A percentile compares a stretch with the other conserved stretches of the same genome.
Conservation (phyloP, 2,797 vertebrate species). For the Eulemur coronatus region DNA sequence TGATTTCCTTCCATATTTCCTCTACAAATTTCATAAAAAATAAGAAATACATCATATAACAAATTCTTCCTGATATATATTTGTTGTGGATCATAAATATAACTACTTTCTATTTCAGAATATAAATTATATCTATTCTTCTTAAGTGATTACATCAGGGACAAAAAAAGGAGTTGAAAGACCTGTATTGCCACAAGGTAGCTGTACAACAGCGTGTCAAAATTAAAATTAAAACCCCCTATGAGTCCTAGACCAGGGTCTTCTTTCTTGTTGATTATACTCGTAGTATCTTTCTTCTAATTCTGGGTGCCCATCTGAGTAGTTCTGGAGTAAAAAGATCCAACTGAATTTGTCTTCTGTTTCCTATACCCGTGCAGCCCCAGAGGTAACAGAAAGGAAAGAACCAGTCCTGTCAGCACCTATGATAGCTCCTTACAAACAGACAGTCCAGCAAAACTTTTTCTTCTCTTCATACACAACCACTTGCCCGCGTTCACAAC, state of each 20-base stretch:
- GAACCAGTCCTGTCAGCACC: neutral
- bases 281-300: slow-evolving; percentile 13
- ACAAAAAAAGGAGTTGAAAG: neutral
- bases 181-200: neutral
- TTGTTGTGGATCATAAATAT: neutral
- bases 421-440: neutral
- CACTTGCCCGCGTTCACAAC: neutral
- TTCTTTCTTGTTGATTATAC: neutral
- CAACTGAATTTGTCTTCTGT: neutral
- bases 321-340: neutral
- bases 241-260: neutral
- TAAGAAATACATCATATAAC: neutral
- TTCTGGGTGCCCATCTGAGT: neutral
- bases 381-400: neutral
- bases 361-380: neutral
- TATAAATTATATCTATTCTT: neutral
- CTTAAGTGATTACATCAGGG: neutral
- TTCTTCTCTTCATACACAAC: neutral
- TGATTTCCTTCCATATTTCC: neutral
- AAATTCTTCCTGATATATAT: neutral
- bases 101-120: neutral
- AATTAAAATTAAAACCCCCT: slow-evolving; percentile 22
- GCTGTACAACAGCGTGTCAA: neutral
- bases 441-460: neutral
- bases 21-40: neutral